Evolutionary conservation across 2,797 vertebrate genomes (phyloP), one percentile per base, ranked within the genome.

Genomic region (Euphonia xanthogaster): DNA sequence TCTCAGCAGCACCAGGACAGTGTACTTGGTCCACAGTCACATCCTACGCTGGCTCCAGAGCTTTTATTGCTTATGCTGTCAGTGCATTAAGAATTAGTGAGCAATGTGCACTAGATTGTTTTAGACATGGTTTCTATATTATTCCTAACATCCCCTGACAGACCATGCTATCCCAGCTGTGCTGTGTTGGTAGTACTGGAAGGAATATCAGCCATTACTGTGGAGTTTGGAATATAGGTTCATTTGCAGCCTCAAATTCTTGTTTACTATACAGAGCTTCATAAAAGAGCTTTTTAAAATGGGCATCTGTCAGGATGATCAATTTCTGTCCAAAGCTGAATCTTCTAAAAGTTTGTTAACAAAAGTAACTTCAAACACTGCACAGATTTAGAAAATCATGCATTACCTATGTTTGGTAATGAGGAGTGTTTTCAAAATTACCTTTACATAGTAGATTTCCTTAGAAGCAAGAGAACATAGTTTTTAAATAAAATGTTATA

Each of bases 71-170:
- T 61, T 82, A 37, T 0, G 12, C 86, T 94, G 96, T 90, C 92
- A 78, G 45, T 54, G 61, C 16, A 2, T 62, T 83, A 96, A 71
- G 89, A 87, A 73, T 80, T 90, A 93, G 78, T 14, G 45, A 73
- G 75, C 77, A 76, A 17, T 0, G 30, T 22, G 18, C 44, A 51
- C 45, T 77, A 20, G 86, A 94, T 91, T 50, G 53, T 58, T 86
- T 75, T n/a, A 79, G 96, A 94, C 45, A 3, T 62, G 81, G 54
- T 68, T 82, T 86, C 33, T 62, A 9, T 51, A 77, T 75, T 65
- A 53, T 82, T 78, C 57, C 77, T 88, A 81, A 95, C 75, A 19
- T 44, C 17, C 24, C 17, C 77, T 84, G 95, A 96, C 88, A 88
- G 84, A 47, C 44, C 0, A 0, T 53, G 28, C 72, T 45, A 14